A percentile compares a stretch with the other conserved stretches of the same genome.
Conservation (phyloP, 2,888 invertebrate genomes). For the Nowickia ferox region DNA sequence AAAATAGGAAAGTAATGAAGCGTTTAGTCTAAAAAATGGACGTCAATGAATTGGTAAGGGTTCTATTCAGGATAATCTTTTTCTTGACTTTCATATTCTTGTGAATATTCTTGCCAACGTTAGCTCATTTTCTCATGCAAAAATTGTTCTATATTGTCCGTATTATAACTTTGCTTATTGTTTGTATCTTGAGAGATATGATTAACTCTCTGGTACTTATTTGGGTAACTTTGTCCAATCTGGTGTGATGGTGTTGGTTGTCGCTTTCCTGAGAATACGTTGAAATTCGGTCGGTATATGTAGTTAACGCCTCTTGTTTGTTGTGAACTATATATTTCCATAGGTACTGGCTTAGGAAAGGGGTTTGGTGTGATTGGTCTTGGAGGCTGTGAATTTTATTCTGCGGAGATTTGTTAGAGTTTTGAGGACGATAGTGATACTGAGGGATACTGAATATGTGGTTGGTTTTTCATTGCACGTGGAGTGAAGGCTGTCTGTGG, state of each 20-base stretch:
- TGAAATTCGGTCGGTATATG: constrained; percentile 1
- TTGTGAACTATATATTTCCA: constrained; percentile 11
- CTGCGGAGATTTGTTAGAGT: background rate
- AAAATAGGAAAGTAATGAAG: background rate
- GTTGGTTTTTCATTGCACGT: too few relatives aligned
- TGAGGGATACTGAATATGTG: background rate
- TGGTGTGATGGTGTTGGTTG: constrained; percentile 19
- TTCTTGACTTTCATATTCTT: too few relatives aligned
- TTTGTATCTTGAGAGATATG: background rate
- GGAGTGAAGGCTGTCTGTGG: constrained; percentile 1
- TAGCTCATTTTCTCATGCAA: too few relatives aligned
- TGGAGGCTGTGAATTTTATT: background rate
- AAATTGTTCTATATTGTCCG: background rate
- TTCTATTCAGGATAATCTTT: background rate
- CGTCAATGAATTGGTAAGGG: background rate
- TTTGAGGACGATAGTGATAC: background rate
- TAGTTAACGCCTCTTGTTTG: background rate
- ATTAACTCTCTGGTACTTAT: background rate
- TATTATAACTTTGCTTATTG: background rate
- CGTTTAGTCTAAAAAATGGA: background rate
- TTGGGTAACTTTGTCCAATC: background rate
- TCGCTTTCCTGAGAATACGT: constrained; percentile 1
- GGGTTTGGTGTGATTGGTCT: background rate
- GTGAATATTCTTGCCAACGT: background rate
- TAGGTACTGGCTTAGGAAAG: background rate